Evolutionary conservation across 2,888 invertebrate species (phyloP), one percentile per base, ranked within the genome.

Genomic region (Alcis repandata): DNA sequence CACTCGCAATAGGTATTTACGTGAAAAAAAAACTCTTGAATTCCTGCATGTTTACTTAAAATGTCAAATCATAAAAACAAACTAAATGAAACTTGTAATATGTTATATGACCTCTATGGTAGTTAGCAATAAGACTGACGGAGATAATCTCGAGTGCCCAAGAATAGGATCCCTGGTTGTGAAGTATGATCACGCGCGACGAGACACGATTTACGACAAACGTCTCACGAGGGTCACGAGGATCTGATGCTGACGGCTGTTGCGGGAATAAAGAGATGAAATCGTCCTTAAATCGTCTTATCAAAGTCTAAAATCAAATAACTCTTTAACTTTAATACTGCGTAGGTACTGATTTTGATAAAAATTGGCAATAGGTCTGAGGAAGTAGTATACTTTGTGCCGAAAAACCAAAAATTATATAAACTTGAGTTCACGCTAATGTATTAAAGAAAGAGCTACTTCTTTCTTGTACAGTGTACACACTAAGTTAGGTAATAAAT

Each of bases 131-230:
- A 33, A 58, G 51, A 20, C 11, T 20, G 38, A 9, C 38, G 15
- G 19, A 40, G 32, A 51, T n/a, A n/a, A n/a, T n/a, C n/a, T n/a
- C n/a, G n/a, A n/a, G n/a, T n/a, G n/a, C n/a, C n/a, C 43, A 20
- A 45, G 32, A n/a, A 10, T 41, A 27, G n/a, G n/a, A n/a, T n/a
- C 17, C 19, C 11, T 19, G 40, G 8, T 43, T 33, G 40, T 51
- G 43, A 59, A 59, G 20, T 59, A 43, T 41, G 40, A 48, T 49
- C 59, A 49, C 40, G 49, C 41, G 17, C 48, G 40, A 41, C 11
- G 22, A 49, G 38, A 33, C 57, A 56, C 45, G 36, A 57, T 27
- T 36, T 38, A 48, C 58, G 48, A 48, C 38, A 48, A 46, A 56
- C 45, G 48, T 20, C 59, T 41, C 59, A 20, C 51, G 59, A 51